Evolutionary conservation across 2,113 vertebrate genomes (phyloP), one percentile per base, ranked within the genome.

Genomic region (Astatotilapia flaviijosephi): DNA sequence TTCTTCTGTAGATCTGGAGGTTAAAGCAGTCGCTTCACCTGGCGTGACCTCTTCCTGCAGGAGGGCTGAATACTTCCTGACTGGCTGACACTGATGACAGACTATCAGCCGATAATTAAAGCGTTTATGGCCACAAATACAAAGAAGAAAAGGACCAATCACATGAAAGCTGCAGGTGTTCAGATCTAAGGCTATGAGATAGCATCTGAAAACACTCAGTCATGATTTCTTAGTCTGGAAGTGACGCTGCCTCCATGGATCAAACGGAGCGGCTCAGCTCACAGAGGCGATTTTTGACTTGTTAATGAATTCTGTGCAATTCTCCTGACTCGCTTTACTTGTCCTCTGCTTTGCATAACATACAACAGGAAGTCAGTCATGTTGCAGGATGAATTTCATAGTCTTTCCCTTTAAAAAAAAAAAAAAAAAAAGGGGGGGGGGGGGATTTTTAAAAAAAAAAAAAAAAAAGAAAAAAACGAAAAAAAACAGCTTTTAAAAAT

Each of bases 381-480:
- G 58, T n/a, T 62, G 31, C 58, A 62, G 58, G 58, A 62, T 35
- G 31, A 62, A 62, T 62, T 62, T 62, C 15, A 62, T 11, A 62
- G 31, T 62, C 31, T 12, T 62, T n/a, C 2, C 28, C 15, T 35
- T 62, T 5, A 1, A 62, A 62, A 62, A 60, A 56, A 5, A 5
- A 26, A 15, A 47, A 17, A 6, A 0, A 0, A 0, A 2, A 23
- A 23, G 23, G 23, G 23, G 13, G 54, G 26, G 23, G 12, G 14
- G 14, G 13, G 2, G 0, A 35, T 35, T 31, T n/a, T 35, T 12
- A 37, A 35, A 65, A 17, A 37, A 65, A 65, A 21, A 68, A 40
- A 21, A 45, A n/a, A n/a, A n/a, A n/a, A n/a, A n/a, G n/a, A n/a
- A n/a, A n/a, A n/a, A n/a, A n/a, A n/a, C n/a, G n/a, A n/a, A n/a